Evolutionary conservation across 2,888 invertebrate genomes (phyloP).

Genomic region (Chironomus riparius): DNA sequence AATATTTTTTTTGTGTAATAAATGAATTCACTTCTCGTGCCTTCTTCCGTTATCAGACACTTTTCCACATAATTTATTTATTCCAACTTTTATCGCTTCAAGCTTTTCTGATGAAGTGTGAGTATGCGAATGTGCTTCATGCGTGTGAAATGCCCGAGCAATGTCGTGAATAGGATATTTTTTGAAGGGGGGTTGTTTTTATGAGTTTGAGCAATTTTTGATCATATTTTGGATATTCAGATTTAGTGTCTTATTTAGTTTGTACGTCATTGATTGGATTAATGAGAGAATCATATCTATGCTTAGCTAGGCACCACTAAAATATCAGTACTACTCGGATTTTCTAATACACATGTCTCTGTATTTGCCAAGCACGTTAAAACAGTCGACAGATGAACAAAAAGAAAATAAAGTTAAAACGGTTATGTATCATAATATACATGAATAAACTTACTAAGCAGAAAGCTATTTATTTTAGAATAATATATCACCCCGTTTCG

Average conservation of each 20-base stretch:
- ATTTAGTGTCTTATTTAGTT: no score
- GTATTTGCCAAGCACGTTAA: no score
- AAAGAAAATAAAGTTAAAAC: background rate
- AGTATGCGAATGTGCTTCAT: background rate
- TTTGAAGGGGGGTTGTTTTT: background rate
- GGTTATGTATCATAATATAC: background rate
- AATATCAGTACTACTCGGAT: background rate
- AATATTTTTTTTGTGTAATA: background rate
- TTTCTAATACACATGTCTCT: no score
- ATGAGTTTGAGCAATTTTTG: no score
- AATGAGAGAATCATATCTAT: no score
- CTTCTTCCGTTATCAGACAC: constrained; percentile 17
- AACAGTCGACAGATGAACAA: background rate
- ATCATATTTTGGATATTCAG: no score
- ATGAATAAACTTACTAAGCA: background rate
- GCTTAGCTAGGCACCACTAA: background rate
- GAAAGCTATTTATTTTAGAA: background rate
- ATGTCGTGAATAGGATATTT: background rate
- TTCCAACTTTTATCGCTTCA: constrained; percentile 10
- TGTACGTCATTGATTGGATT: no score
- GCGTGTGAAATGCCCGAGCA: background rate
- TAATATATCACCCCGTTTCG: constrained; percentile 1
- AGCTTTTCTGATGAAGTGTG: background rate
- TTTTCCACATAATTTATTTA: constrained; percentile 25
- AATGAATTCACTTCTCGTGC: constrained; percentile 17